A percentile compares a stretch with the other conserved stretches of the same genome.
Evolutionary conservation across 1,140 invertebrate species (phyloP).

Genomic region (Apolygus lucorum): DNA sequence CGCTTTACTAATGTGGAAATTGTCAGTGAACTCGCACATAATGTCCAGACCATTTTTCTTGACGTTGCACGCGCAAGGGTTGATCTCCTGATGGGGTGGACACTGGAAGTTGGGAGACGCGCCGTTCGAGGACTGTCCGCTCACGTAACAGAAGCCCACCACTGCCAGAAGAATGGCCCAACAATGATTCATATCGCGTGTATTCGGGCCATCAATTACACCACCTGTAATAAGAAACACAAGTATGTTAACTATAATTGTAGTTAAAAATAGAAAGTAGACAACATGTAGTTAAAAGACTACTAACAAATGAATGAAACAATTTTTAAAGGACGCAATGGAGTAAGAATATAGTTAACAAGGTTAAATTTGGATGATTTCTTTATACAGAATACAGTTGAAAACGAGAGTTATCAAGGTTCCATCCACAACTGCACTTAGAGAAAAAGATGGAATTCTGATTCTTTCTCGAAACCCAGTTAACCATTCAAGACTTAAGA

Average conservation of each 20-base stretch:
- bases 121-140: constrained; percentile 24
- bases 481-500: too few relatives aligned
- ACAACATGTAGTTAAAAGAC: too few relatives aligned
- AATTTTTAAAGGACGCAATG: too few relatives aligned
- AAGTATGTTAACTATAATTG: neutral
- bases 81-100: constrained; percentile 57
- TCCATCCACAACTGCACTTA: too few relatives aligned
- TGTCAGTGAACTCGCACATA: constrained; percentile 71
- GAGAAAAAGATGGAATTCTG: too few relatives aligned
- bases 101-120: constrained; percentile 45
- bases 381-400: too few relatives aligned
- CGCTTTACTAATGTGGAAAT: constrained; percentile 57
- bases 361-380: too few relatives aligned
- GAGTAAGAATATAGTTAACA: too few relatives aligned
- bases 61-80: constrained; percentile 67
- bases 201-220: constrained; percentile 21
- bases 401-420: too few relatives aligned
- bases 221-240: constrained; percentile 22
- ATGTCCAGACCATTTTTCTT: constrained; percentile 81
- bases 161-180: constrained; percentile 6
- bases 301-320: too few relatives aligned
- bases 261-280: too few relatives aligned
- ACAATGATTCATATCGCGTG: constrained; percentile 16
- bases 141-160: constrained; percentile 18
- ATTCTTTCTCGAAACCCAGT: too few relatives aligned